Conservation (phyloP, 2,797 vertebrate species). For the Antennarius maculatus region DNA sequence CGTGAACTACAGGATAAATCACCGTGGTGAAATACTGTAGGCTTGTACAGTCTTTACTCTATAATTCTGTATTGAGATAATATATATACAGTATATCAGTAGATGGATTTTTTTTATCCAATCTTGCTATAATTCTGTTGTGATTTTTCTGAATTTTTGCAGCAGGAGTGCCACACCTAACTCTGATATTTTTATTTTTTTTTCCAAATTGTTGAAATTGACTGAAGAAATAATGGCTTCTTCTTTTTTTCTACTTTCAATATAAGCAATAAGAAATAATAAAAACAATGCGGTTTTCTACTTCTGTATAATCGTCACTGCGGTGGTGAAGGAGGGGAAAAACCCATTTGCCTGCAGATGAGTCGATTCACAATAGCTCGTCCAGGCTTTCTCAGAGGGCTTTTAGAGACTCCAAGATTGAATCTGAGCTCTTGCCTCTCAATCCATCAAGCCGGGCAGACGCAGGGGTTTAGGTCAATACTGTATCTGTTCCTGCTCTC, state of each 20-base stretch:
- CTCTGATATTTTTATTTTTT: too few species aligned
- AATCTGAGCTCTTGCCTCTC: constrained; percentile 47
- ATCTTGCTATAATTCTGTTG: not conserved
- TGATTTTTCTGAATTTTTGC: too few species aligned
- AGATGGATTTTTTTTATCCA: not conserved
- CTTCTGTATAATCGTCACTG: not conserved
- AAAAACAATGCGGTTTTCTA: not conserved
- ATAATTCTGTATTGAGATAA: not conserved
- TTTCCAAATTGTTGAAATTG: too few species aligned
- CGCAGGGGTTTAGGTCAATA: constrained; percentile 26
- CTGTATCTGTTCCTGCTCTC: constrained; percentile 16
- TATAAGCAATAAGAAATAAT: too few species aligned
- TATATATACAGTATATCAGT: not conserved
- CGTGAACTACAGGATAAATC: not conserved
- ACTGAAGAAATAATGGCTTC: too few species aligned
- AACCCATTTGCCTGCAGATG: constrained; percentile 18
- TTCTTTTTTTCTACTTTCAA: too few species aligned
- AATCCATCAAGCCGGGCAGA: constrained; percentile 43
- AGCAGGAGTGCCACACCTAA: too few species aligned
- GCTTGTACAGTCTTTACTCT: constrained; percentile 1
- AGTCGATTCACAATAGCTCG: constrained; percentile 37
- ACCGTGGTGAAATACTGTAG: not conserved
- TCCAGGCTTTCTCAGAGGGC: constrained; percentile 40
- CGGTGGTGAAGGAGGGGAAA: constrained; percentile 2
- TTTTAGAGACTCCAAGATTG: constrained; percentile 55